Percentiles rank a stretch among this genome's conserved stretches.
phyloP scores from a whole-genome alignment of 2,888 invertebrate genomes.

The Nebria brevicollis region DNA sequence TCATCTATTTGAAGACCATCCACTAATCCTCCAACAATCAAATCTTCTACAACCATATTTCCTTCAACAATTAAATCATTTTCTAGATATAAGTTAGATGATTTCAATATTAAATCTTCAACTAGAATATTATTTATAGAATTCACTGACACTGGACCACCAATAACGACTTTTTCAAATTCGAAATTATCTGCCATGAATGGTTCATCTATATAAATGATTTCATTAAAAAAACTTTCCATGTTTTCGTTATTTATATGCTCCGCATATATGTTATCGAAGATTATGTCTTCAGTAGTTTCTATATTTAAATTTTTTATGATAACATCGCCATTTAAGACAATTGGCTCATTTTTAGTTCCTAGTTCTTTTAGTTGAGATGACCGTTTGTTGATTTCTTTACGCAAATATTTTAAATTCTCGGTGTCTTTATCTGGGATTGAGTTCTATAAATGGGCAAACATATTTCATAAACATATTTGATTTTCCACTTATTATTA shows the following conservation, averaged over 20 bases:
- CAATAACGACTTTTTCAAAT: constrained; percentile 56
- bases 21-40: constrained; percentile 54
- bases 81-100: constrained; percentile 51
- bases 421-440: constrained; percentile 11
- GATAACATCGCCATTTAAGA: constrained; percentile 51
- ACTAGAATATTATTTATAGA: constrained; percentile 55
- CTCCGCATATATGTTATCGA: constrained; percentile 53
- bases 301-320: constrained; percentile 54
- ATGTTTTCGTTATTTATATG: constrained; percentile 55
- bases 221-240: constrained; percentile 51
- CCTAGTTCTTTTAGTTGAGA: constrained; percentile 32
- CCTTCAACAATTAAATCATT: constrained; percentile 56
- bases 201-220: constrained; percentile 51
- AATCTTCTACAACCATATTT: constrained; percentile 53
- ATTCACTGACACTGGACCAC: constrained; percentile 52
- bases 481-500: neutral
- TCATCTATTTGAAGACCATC: constrained; percentile 56
- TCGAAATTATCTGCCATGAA: constrained; percentile 52
- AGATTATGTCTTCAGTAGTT: constrained; percentile 49
- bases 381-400: constrained; percentile 27
- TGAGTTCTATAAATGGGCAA: constrained; percentile 14
- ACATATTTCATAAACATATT: constrained; percentile 7
- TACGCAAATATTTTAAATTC: constrained; percentile 19
- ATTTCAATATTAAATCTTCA: constrained; percentile 53
- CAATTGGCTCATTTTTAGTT: constrained; percentile 40